A percentile compares a stretch with the other conserved stretches of the same genome.
phyloP scores from a whole-genome alignment of 2,888 invertebrate species.

The Homarus gammarus region DNA sequence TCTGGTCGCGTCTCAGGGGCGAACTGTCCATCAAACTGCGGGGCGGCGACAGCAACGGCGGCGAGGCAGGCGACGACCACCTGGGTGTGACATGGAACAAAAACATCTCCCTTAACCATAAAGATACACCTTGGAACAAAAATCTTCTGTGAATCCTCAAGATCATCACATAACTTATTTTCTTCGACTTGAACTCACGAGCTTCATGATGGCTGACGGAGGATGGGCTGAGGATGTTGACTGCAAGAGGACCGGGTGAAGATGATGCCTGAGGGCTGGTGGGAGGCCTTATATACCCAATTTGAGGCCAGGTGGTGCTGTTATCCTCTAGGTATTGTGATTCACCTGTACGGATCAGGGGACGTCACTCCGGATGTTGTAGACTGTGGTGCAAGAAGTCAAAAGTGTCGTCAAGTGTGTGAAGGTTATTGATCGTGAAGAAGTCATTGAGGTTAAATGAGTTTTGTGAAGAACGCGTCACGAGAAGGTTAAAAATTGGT shows the following conservation, averaged over 20 bases:
- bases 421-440: too few species aligned
- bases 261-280: too few species aligned
- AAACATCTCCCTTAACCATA: too few species aligned
- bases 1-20: neutral
- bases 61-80: slow-evolving; percentile 46
- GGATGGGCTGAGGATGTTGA: slow-evolving; percentile 25
- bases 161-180: too few species aligned
- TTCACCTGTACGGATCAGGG: neutral
- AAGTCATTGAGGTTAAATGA: too few species aligned
- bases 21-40: slow-evolving; percentile 6
- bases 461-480: too few species aligned
- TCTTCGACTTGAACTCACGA: slow-evolving; percentile 26
- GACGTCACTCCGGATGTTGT: neutral
- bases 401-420: too few species aligned
- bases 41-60: slow-evolving; percentile 31
- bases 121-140: too few species aligned
- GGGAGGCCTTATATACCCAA: slow-evolving; percentile 19
- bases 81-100: neutral
- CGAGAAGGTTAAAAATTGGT: too few species aligned
- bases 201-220: slow-evolving; percentile 51
- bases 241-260: too few species aligned
- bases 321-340: neutral
- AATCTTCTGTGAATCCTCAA: too few species aligned
- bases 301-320: neutral
- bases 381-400: too few species aligned